Evolutionary conservation across 1,140 invertebrate genomes (phyloP).

Genomic region (Drosophila ogumai): DNA sequence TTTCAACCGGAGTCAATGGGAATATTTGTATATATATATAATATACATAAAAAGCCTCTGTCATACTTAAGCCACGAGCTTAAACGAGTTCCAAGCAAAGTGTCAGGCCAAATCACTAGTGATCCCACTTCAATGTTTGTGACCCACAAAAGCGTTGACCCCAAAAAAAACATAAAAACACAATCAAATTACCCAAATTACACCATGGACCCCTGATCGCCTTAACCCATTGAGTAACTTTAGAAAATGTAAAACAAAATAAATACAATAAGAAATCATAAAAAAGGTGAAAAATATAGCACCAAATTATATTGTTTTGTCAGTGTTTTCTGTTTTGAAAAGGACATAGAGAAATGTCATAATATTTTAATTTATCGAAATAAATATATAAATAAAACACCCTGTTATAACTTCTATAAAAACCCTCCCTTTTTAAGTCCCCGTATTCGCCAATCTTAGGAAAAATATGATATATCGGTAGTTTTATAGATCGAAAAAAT

Average conservation of each 20-base stretch:
- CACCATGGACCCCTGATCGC: not conserved
- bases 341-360: not conserved
- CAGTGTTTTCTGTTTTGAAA: not conserved
- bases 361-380: not conserved
- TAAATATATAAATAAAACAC: too few species aligned
- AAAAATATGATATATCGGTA: not conserved
- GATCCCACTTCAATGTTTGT: conserved; percentile 25
- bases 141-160: conserved; percentile 29
- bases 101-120: conserved; percentile 10
- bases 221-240: not conserved
- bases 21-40: not conserved
- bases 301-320: not conserved
- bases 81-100: conserved; percentile 11
- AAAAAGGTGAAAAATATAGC: not conserved
- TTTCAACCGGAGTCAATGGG: not conserved
- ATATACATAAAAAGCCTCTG: not conserved
- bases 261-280: not conserved
- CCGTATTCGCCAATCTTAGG: too few species aligned
- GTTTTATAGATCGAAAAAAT: not conserved
- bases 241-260: not conserved
- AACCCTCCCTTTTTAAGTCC: too few species aligned
- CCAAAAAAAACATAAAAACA: conserved; percentile 1
- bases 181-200: conserved; percentile 20
- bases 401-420: too few species aligned
- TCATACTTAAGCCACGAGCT: conserved; percentile 10